Evolutionary conservation across 2,888 invertebrate genomes (phyloP).

Genomic region (Nyleta sp.): DNA sequence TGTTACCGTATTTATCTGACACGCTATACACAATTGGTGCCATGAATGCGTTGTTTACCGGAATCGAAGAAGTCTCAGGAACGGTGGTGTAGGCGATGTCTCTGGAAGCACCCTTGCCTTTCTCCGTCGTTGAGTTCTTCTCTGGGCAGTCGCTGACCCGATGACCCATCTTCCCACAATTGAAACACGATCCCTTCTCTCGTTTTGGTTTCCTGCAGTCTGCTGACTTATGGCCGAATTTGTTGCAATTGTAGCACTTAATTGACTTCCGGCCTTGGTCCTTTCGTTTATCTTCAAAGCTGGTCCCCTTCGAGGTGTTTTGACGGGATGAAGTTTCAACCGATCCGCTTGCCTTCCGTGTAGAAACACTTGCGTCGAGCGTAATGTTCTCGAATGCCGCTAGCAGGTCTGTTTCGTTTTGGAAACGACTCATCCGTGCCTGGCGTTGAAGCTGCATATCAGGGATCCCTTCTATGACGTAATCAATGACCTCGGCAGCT

Average conservation of each 20-base stretch:
- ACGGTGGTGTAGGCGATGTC: background rate
- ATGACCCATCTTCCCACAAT: conserved; percentile 26
- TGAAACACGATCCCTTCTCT: conserved; percentile 32
- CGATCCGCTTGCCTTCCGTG: background rate
- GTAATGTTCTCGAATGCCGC: conserved; percentile 9
- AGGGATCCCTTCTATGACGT: conserved; percentile 12
- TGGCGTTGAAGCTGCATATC: conserved; percentile 39
- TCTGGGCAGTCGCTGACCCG: conserved; percentile 21
- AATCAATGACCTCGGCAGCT: background rate
- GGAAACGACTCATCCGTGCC: conserved; percentile 47
- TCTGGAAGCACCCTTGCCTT: background rate
- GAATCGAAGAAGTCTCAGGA: background rate
- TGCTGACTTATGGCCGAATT: conserved; percentile 21
- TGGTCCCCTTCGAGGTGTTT: background rate
- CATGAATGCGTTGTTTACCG: conserved; percentile 1
- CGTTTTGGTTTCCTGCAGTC: conserved; percentile 20
- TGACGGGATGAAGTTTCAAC: background rate
- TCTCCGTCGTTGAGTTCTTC: background rate
- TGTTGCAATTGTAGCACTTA: conserved; percentile 41
- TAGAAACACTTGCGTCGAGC: background rate
- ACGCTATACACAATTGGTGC: background rate
- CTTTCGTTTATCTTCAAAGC: background rate
- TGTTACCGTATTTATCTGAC: background rate
- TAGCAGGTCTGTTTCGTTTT: background rate
- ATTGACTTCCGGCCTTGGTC: background rate